Percentiles rank a stretch among this genome's conserved stretches.
Conservation (phyloP, 2,888 invertebrate species). For the Campoplex capitator region DNA sequence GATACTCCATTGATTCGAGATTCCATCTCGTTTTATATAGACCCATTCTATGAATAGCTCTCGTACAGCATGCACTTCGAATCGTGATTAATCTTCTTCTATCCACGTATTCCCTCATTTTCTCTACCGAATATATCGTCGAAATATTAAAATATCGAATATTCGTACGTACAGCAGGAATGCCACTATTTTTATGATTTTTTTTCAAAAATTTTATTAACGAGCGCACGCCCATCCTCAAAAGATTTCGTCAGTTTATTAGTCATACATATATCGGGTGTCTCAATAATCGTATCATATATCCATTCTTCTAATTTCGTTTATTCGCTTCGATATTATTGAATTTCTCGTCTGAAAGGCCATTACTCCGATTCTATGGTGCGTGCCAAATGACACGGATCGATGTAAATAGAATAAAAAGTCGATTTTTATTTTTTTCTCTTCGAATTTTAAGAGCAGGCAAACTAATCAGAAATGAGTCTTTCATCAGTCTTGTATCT, state of each 20-base stretch:
- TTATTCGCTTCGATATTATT: neutral
- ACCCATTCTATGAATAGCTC: constrained; percentile 35
- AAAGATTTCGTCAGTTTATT: neutral
- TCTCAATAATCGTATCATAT: neutral
- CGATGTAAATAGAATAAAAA: neutral
- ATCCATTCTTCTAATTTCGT: neutral
- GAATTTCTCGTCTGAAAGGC: neutral
- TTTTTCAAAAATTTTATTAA: constrained; percentile 37
- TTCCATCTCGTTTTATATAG: constrained; percentile 37
- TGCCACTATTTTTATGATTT: neutral
- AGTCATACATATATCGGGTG: neutral
- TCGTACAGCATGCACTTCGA: neutral
- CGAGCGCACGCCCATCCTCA: constrained; percentile 20
- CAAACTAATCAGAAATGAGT: neutral
- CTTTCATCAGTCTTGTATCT: neutral
- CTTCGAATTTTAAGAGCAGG: neutral
- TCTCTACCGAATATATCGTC: constrained; percentile 13
- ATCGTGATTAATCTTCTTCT: constrained; percentile 14
- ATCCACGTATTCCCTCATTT: constrained; percentile 10
- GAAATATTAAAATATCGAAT: neutral
- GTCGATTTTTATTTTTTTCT: neutral
- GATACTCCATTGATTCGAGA: constrained; percentile 19
- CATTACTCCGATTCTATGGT: neutral
- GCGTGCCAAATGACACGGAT: neutral
- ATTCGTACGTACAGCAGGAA: too few species aligned